Evolutionary conservation across 2,113 vertebrate species (phyloP), one percentile per base, ranked within the genome.

Genomic region (Dunckerocampus dactyliophorus): DNA sequence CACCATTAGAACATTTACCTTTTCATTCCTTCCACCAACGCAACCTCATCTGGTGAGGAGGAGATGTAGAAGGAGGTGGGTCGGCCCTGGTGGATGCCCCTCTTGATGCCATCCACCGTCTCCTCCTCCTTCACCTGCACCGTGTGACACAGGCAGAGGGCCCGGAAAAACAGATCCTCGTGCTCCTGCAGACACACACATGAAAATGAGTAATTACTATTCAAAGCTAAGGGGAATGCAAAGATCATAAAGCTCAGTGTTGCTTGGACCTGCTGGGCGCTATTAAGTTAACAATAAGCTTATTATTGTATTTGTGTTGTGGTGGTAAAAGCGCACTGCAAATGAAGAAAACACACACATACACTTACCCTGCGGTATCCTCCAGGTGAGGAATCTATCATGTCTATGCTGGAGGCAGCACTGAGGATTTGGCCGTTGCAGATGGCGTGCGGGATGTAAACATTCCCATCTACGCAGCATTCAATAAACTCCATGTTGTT

Each of bases 401-500:
- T 97, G 89, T 99, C 96, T 20, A 98, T 95, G 63, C 92, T 93
- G 0, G 90, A 79, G 20, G 92, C 89, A 4, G 92, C 92, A 0
- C 90, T 92, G 56, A 99, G 92, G 68, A 96, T 91, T 89, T 98
- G 96, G 3, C 97, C 96, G 0, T 98, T 98, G 85, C 95, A 99
- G 87, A 97, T 88, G 59, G 90, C 93, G 4, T 97, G 92, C 0
- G 95, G 95, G 31, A 97, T 82, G 47, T 96, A 97, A 76, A 98
- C 90, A 0, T 95, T 95, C 7, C 97, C 97, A 66, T 96, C 95
- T 6, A 99, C 93, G 60, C 95, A 98, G 88, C 95, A 98, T 69
- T 99, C 95, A 59, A 93, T 92, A 10, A 99, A 97, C 85, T 95
- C 95, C 97, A 99, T 99, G 89, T 97, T 96, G 87, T 99, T 99